A percentile compares a stretch with the other conserved stretches of the same genome.
These are phyloP conservation scores for Pomacea canaliculata DNA, from an alignment of 2,888 invertebrate genomes.

Conservation along the genomic window DNA sequence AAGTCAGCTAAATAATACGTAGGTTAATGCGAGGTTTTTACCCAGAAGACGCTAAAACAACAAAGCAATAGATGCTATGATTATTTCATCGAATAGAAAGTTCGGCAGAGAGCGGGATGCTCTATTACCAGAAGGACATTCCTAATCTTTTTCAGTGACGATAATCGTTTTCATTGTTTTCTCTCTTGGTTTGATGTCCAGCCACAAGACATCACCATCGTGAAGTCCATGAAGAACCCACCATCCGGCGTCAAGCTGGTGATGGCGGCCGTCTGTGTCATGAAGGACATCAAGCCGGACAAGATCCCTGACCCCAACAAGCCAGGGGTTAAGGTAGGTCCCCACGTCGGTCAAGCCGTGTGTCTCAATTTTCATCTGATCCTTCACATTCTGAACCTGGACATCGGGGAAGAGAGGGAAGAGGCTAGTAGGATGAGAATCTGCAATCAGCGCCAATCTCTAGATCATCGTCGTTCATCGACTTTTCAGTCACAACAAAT, in stretches of 20 bases:
- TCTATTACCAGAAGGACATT: too few relatives aligned
- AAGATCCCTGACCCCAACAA: slow-evolving; percentile 79
- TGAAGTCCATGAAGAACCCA: slow-evolving; percentile 91
- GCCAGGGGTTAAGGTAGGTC: slow-evolving; percentile 71
- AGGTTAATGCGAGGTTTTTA: too few relatives aligned
- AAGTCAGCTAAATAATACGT: too few relatives aligned
- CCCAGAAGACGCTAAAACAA: too few relatives aligned
- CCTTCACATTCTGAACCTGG: background rate
- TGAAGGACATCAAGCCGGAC: slow-evolving; percentile 84
- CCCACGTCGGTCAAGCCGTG: background rate
- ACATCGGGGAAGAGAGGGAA: background rate
- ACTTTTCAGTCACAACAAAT: background rate
- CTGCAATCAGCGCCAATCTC: background rate
- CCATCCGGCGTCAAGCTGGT: slow-evolving; percentile 85
- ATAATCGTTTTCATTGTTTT: too few relatives aligned
- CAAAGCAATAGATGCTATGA: too few relatives aligned
- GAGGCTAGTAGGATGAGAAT: background rate
- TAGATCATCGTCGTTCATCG: background rate
- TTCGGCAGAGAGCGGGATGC: too few relatives aligned
- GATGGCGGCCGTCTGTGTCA: slow-evolving; percentile 90
- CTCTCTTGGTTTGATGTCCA: slow-evolving; percentile 32
- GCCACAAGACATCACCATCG: slow-evolving; percentile 86
- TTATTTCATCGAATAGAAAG: too few relatives aligned
- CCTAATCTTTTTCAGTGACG: too few relatives aligned
- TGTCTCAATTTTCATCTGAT: too few relatives aligned